Percentiles rank a stretch among this genome's conserved stretches.
These are phyloP conservation scores for Ferdinandea cuprea DNA, from an alignment of 2,888 invertebrate genomes.

Conservation along the genomic window DNA sequence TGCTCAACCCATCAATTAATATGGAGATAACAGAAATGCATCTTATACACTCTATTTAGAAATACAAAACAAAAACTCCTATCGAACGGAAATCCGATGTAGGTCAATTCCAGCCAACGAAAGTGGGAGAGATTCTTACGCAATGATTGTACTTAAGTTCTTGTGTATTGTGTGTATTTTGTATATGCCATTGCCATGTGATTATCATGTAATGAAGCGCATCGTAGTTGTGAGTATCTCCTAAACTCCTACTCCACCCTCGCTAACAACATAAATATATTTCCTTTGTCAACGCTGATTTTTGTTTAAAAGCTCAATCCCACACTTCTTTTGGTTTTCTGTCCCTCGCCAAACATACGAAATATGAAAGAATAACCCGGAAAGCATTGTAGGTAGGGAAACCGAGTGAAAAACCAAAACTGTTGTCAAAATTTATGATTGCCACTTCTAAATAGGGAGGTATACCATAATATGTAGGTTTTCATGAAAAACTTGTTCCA, in stretches of 20 bases:
- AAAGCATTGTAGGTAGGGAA: too few relatives aligned
- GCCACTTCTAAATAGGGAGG: background rate
- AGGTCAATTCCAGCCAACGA: conserved; percentile 25
- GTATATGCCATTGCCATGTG: too few relatives aligned
- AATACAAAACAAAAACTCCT: background rate
- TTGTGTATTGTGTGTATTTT: background rate
- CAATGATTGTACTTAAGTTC: background rate
- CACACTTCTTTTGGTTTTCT: conserved; percentile 1
- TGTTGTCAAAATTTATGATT: conserved; percentile 22
- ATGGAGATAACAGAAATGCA: conserved; percentile 19
- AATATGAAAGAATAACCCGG: background rate
- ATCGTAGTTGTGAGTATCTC: conserved; percentile 3
- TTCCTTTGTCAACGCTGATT: conserved; percentile 5
- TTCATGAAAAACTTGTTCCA: background rate
- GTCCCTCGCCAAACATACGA: background rate
- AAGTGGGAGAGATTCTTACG: conserved; percentile 23
- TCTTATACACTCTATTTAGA: background rate
- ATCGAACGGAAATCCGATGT: conserved; percentile 37
- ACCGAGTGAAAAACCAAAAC: background rate
- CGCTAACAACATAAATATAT: background rate
- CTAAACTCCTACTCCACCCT: conserved; percentile 2
- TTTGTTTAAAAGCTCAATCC: background rate
- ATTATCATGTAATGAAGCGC: conserved; percentile 11
- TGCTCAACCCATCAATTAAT: conserved; percentile 30
- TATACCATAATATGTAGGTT: background rate